These are phyloP conservation scores for Xiphophorus couchianus DNA, from an alignment of 2,113 vertebrate genomes.

Conservation along the genomic window DNA sequence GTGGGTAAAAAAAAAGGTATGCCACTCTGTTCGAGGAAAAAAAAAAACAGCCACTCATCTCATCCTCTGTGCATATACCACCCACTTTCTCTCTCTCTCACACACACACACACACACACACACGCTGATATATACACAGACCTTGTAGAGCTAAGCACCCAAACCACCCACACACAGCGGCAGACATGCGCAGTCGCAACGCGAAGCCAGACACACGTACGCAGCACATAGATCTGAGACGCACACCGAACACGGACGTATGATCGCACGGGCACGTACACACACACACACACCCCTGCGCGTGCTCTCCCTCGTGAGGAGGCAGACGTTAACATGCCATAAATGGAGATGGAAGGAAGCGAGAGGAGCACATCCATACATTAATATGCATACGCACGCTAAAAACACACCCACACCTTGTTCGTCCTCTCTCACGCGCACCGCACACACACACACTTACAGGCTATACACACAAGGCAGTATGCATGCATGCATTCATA, in stretches of 20 bases:
- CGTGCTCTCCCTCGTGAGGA: constrained; percentile 60
- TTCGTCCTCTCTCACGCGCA: no score
- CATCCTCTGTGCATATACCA: constrained; percentile 62
- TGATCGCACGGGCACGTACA: constrained; percentile 35
- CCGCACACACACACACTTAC: neutral
- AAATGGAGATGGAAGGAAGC: constrained; percentile 71
- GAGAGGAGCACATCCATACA: constrained; percentile 56
- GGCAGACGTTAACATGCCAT: constrained; percentile 75
- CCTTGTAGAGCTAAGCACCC: constrained; percentile 65
- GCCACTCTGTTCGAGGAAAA: constrained; percentile 39
- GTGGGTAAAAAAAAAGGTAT: constrained; percentile 36
- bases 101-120: constrained; percentile 51
- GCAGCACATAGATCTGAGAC: constrained; percentile 69
- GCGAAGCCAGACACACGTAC: constrained; percentile 67
- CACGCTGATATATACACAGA: constrained; percentile 54
- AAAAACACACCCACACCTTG: constrained; percentile 44
- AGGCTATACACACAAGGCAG: constrained; percentile 8
- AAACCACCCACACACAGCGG: constrained; percentile 72
- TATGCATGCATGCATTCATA: constrained; percentile 65
- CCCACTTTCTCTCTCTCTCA: constrained; percentile 31
- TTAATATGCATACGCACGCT: constrained; percentile 57
- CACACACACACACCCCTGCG: constrained; percentile 39
- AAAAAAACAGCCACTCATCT: constrained; percentile 66
- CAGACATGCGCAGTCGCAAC: constrained; percentile 69
- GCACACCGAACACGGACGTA: constrained; percentile 55